These are phyloP conservation scores for Romanogobio albipinnatus DNA, from an alignment of 2,113 vertebrate species.

Conservation along the genomic window DNA sequence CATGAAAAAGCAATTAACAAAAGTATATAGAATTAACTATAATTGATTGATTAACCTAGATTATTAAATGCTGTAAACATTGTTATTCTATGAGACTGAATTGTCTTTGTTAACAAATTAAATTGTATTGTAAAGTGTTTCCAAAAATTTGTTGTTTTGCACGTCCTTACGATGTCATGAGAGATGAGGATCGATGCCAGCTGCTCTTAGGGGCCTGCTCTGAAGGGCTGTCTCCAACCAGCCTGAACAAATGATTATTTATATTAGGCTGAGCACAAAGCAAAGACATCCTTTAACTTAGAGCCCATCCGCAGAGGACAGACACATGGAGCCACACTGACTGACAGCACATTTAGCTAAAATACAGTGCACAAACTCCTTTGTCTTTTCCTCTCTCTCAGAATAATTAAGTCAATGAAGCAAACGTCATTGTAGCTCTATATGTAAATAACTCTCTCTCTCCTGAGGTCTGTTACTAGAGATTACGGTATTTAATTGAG, in stretches of 20 bases:
- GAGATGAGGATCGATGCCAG: conserved; percentile 12
- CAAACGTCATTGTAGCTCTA: neutral
- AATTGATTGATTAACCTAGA: neutral
- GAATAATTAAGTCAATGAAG: conserved; percentile 15
- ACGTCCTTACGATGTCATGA: neutral
- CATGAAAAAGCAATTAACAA: neutral
- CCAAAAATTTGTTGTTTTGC: conserved; percentile 2
- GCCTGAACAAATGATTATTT: conserved; percentile 33
- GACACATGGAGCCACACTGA: conserved; percentile 2
- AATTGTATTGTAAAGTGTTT: neutral
- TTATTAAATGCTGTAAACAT: conserved; percentile 12
- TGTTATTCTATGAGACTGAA: neutral
- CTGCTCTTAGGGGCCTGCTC: neutral
- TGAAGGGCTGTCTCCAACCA: conserved; percentile 10
- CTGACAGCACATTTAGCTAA: conserved; percentile 43
- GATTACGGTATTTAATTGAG: conserved; percentile 32
- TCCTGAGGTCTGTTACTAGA: neutral
- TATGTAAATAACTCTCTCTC: conserved; percentile 14
- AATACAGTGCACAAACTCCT: neutral
- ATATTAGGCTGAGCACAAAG: conserved; percentile 34
- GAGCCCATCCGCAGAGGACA: neutral
- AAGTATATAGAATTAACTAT: neutral
- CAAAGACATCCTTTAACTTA: conserved; percentile 45
- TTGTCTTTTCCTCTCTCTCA: neutral
- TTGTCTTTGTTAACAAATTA: neutral